Conservation (phyloP, 2,797 vertebrate genomes). For the Myotis findleyi region DNA sequence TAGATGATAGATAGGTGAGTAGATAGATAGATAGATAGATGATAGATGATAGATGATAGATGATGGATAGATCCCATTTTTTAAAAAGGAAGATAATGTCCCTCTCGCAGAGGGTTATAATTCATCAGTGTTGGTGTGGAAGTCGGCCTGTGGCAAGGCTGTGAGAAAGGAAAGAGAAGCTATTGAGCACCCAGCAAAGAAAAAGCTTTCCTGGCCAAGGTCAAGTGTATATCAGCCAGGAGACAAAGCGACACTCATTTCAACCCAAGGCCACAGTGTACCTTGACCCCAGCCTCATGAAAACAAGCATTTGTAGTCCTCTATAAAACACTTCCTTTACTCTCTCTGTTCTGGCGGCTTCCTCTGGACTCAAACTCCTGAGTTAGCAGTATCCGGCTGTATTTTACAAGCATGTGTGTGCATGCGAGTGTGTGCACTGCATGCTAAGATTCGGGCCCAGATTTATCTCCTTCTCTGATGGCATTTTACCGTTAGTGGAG, state of each 20-base stretch:
- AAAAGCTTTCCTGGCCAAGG: conserved; percentile 56
- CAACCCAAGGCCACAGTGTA: conserved; percentile 62
- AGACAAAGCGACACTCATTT: conserved; percentile 71
- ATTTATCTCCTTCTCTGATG: conserved; percentile 84
- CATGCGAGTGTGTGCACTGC: conserved; percentile 68
- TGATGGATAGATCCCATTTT: background rate
- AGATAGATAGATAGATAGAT: background rate
- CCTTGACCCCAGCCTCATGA: conserved; percentile 79
- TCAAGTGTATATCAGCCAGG: conserved; percentile 38
- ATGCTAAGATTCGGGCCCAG: conserved; percentile 81
- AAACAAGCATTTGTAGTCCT: conserved; percentile 79
- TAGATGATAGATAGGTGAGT: background rate
- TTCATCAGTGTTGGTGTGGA: conserved; percentile 56
- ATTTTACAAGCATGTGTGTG: conserved; percentile 78
- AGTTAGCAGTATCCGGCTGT: conserved; percentile 81
- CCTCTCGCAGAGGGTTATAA: conserved; percentile 57
- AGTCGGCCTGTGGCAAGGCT: conserved; percentile 53
- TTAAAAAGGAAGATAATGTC: background rate
- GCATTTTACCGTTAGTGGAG: conserved; percentile 86
- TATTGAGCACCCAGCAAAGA: background rate
- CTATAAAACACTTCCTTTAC: conserved; percentile 78
- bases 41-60: background rate
- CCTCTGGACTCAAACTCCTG: conserved; percentile 76
- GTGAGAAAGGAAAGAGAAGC: conserved; percentile 60
- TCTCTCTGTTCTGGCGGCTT: conserved; percentile 64